phyloP scores from a whole-genome alignment of 2,797 vertebrate genomes.

The Anisognathus igniventris region DNA sequence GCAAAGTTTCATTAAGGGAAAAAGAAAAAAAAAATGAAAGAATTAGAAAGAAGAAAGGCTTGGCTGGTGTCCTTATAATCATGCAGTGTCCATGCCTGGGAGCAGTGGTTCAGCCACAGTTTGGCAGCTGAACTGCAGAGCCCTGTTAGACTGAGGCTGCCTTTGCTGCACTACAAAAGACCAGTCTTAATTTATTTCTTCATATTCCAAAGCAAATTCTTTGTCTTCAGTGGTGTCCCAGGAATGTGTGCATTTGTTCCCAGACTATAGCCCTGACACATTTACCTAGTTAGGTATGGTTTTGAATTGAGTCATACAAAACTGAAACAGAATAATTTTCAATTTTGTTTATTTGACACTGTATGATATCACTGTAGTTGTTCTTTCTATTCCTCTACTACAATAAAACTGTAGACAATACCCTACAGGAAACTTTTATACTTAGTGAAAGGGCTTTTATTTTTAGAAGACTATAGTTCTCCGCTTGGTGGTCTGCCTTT shows the following conservation, averaged over 20 bases:
- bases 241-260: conserved; percentile 30
- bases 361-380: conserved; percentile 34
- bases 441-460: conserved; percentile 53
- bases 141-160: not conserved
- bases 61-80: not conserved
- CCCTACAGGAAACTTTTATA: conserved; percentile 55
- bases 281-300: not conserved
- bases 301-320: conserved; percentile 44
- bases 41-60: not conserved
- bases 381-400: conserved; percentile 13
- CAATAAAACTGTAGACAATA: conserved; percentile 63
- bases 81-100: not conserved
- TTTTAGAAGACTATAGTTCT: conserved; percentile 23
- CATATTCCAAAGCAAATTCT: conserved; percentile 4
- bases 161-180: not conserved
- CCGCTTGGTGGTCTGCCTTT: conserved; percentile 8
- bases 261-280: not conserved
- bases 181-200: not conserved
- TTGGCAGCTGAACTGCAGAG: not conserved
- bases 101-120: not conserved
- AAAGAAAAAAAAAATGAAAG: not conserved
- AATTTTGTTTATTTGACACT: conserved; percentile 58
- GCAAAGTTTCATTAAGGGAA: not conserved
- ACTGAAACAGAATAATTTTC: conserved; percentile 65
- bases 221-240: conserved; percentile 19